These are phyloP conservation scores for Micropoecilia bifurca DNA, from an alignment of 2,797 vertebrate genomes.

Conservation along the genomic window DNA sequence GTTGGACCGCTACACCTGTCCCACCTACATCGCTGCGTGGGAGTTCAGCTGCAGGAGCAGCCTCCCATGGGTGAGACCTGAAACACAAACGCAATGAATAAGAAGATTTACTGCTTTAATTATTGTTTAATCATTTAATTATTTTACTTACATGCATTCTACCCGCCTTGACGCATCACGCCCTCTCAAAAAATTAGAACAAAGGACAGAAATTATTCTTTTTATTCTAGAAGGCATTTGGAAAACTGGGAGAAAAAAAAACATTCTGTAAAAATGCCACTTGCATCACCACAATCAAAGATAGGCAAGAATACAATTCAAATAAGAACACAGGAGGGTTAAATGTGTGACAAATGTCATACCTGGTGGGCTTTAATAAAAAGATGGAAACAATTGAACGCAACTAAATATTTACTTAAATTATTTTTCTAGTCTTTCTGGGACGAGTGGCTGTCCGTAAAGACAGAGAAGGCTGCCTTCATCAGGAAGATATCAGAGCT, in stretches of 20 bases:
- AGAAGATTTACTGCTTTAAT: neutral
- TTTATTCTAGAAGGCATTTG: neutral
- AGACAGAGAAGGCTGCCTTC: conserved; percentile 50
- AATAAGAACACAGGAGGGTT: neutral
- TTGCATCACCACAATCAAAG: neutral
- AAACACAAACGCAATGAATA: neutral
- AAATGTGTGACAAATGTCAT: neutral
- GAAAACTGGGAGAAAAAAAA: neutral
- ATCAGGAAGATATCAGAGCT: conserved; percentile 32
- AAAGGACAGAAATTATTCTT: neutral
- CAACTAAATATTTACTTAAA: neutral
- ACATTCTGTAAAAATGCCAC: neutral
- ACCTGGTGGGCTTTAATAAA: neutral
- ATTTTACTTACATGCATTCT: too few species aligned
- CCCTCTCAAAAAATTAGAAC: neutral
- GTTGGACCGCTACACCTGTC: conserved; percentile 77
- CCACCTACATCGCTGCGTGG: conserved; percentile 78
- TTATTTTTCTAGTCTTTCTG: conserved; percentile 43
- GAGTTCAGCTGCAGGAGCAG: conserved; percentile 76
- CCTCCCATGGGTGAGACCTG: conserved; percentile 75
- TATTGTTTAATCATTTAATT: too few species aligned
- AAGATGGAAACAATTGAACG: neutral
- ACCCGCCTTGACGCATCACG: neutral
- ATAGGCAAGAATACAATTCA: neutral
- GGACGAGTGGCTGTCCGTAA: conserved; percentile 15